Conservation (phyloP, 2,113 vertebrate species). For the Centrocercus urophasianus region DNA sequence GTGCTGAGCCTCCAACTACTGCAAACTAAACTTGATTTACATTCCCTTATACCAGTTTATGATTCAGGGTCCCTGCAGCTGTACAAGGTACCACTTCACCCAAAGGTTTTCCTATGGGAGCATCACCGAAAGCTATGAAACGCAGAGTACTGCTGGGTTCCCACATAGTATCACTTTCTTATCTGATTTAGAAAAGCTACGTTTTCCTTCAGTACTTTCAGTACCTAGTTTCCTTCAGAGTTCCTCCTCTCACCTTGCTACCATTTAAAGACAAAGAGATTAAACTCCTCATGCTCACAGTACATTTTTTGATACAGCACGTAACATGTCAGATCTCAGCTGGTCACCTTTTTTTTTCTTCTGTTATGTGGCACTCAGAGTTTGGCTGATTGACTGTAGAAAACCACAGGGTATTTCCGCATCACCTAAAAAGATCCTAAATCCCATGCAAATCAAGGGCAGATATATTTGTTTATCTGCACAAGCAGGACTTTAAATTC, state of each 20-base stretch:
- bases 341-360: not conserved
- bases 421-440: not conserved
- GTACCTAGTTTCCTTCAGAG: too few species aligned
- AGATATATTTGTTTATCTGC: conserved; percentile 55
- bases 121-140: fast-evolving
- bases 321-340: not conserved
- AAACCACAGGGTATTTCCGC: not conserved
- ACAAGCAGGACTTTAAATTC: conserved; percentile 35
- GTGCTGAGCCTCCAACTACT: fast-evolving
- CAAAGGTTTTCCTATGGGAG: not conserved
- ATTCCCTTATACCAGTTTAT: not conserved
- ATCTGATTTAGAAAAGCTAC: not conserved
- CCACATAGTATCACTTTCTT: not conserved
- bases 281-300: not conserved
- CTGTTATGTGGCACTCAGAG: not conserved
- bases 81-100: fast-evolving
- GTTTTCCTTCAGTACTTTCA: not conserved
- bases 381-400: not conserved
- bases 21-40: not conserved
- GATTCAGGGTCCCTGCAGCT: not conserved
- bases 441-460: conserved; percentile 34
- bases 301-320: not conserved
- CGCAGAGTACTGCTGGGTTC: not conserved
- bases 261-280: not conserved
- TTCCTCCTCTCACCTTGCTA: not conserved